Evolutionary conservation across 2,888 invertebrate species (phyloP).

Genomic region (Malthinus seriepunctatus): DNA sequence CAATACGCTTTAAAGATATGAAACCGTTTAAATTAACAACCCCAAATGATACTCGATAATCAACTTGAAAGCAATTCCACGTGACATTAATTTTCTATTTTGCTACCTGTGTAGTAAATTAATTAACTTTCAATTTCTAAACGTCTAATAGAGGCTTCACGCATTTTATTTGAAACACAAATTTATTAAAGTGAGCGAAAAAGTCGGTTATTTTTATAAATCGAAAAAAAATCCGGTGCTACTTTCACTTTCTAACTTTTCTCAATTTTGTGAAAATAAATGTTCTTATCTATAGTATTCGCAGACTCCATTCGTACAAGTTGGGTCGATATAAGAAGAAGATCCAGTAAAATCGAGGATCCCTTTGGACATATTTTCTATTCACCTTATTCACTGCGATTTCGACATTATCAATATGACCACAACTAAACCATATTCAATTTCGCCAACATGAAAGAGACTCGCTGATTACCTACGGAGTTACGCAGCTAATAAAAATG

Average conservation of each 20-base stretch:
- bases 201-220: constrained; percentile 19
- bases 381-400: constrained; percentile 44
- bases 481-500: constrained; percentile 9
- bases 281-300: constrained; percentile 25
- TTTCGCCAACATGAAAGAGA: constrained; percentile 43
- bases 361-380: constrained; percentile 42
- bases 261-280: constrained; percentile 18
- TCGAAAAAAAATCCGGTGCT: constrained; percentile 14
- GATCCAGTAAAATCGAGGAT: constrained; percentile 29
- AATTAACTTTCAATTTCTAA: not conserved
- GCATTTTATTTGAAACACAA: not conserved
- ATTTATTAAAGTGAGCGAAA: constrained; percentile 6
- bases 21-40: constrained; percentile 19
- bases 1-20: constrained; percentile 24
- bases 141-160: not conserved
- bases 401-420: constrained; percentile 46
- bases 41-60: constrained; percentile 8
- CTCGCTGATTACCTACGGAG: constrained; percentile 35
- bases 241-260: constrained; percentile 21
- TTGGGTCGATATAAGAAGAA: constrained; percentile 25
- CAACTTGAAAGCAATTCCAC: not conserved
- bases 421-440: constrained; percentile 46
- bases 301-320: constrained; percentile 19
- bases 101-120: too few relatives aligned
- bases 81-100: too few relatives aligned